Percentiles rank a stretch among this genome's conserved stretches.
These are phyloP conservation scores for Ennomos fuscantarius DNA, from an alignment of 2,888 invertebrate genomes.

Conservation along the genomic window DNA sequence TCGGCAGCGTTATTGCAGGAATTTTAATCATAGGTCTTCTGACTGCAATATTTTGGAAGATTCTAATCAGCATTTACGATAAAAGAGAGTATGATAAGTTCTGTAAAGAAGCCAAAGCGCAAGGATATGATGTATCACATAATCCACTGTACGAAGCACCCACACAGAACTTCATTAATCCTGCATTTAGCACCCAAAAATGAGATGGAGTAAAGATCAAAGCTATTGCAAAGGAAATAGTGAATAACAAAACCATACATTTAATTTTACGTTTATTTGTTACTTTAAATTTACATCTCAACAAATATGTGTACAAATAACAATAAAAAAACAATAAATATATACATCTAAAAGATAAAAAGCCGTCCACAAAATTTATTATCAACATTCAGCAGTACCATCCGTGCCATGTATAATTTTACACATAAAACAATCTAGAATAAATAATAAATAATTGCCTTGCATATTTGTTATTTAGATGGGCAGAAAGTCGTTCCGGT, in stretches of 20 bases:
- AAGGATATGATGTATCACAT: slow-evolving; percentile 52
- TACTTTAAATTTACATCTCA: slow-evolving; percentile 45
- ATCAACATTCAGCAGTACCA: slow-evolving; percentile 25
- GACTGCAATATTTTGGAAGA: slow-evolving; percentile 67
- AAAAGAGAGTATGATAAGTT: slow-evolving; percentile 67
- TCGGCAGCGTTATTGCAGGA: slow-evolving; percentile 58
- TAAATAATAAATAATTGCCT: background rate
- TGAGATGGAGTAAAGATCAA: slow-evolving; percentile 16
- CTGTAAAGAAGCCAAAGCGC: slow-evolving; percentile 48
- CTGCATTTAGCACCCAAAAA: slow-evolving; percentile 42
- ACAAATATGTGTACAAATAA: slow-evolving; percentile 56
- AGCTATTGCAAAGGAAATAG: no score
- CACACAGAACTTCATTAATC: slow-evolving; percentile 55
- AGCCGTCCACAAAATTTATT: slow-evolving; percentile 33
- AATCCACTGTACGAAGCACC: slow-evolving; percentile 63
- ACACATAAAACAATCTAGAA: background rate
- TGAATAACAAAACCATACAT: slow-evolving; percentile 6
- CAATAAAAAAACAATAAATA: slow-evolving; percentile 45
- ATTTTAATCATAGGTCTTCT: slow-evolving; percentile 67
- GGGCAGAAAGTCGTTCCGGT: slow-evolving; percentile 1
- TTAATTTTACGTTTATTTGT: slow-evolving; percentile 46
- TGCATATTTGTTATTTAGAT: background rate
- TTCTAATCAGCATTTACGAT: slow-evolving; percentile 63
- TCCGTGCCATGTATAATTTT: slow-evolving; percentile 36
- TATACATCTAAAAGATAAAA: slow-evolving; percentile 29